A percentile compares a stretch with the other conserved stretches of the same genome.
Evolutionary conservation across 2,797 vertebrate genomes (phyloP).

Genomic region (Eremophila alpestris): DNA sequence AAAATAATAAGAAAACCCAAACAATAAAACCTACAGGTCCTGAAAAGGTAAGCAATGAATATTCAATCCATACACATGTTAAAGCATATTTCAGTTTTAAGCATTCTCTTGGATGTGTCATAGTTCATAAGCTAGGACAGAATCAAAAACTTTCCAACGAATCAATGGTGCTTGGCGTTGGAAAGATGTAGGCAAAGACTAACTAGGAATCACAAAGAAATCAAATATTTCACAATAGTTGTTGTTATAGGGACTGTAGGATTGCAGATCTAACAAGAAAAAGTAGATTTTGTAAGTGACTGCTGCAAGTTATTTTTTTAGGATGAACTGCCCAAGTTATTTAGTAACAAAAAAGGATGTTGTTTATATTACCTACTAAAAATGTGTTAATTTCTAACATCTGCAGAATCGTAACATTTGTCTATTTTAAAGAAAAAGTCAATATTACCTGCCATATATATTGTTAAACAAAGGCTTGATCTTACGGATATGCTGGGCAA

Average conservation of each 20-base stretch:
- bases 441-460: not conserved
- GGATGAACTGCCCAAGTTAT: not conserved
- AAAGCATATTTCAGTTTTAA: not conserved
- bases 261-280: not conserved
- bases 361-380: not conserved
- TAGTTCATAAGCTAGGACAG: not conserved
- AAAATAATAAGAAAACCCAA: not conserved
- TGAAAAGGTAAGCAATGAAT: not conserved
- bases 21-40: not conserved
- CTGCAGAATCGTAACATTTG: not conserved
- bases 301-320: not conserved
- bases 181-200: not conserved
- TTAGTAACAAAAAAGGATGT: not conserved
- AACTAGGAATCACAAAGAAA: not conserved
- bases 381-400: not conserved
- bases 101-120: not conserved
- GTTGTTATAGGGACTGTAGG: not conserved
- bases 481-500: not conserved
- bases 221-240: not conserved
- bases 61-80: not conserved
- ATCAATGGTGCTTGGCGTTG: not conserved
- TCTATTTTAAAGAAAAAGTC: not conserved
- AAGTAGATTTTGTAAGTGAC: not conserved
- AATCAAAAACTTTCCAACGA: not conserved
- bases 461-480: not conserved